Base-by-base conservation (phyloP, 2,797 vertebrate genomes). In the Oreochromis grahami region DNA sequence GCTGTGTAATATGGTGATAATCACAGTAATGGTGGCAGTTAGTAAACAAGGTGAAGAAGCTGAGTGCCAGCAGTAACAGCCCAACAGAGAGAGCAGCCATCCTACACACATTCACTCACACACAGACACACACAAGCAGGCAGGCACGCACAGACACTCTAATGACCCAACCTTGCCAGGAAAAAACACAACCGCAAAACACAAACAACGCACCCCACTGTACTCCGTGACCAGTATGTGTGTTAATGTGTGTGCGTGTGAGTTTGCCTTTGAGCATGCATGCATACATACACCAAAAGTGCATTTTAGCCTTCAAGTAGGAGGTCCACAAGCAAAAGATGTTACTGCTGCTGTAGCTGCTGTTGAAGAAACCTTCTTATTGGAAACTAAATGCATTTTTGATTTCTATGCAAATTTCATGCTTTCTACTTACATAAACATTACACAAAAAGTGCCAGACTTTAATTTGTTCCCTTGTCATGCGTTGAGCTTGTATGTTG, bases 131-230 rank as follows among this genome's bases (percentile, higher is more conserved):
- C 11, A 17, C 55, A 70, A 68, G 77, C 87, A 76, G 41, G 56
- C 84, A 91, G 43, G 84, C 87, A 87, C 24, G 65, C 90, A 89
- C 81, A 90, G 72, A 89, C 83, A 88, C 88, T 88, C 87, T 95
- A 95, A 94, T 94, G 92, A 93, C 86, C 89, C 89, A 90, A 88
- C 70, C 72, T 85, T 94, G 93, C 92, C 94, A 95, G 91, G 93
- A 92, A 93, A 93, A 93, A 92, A 91, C 80, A 89, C 80, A 83
- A 92, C 85, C 88, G 91, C 91, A 91, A 94, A 93, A 92, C 91
- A 95, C 93, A 94, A 94, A 95, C 86, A 93, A 93, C 84, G 77
- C 82, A 92, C 82, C 85, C 89, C 85, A 91, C 90, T 94, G 93
- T 94, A 92, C 83, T 87, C 86, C 82, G 63, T 82, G 81, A 86